Percentiles rank a stretch among this genome's conserved stretches.
phyloP scores from a whole-genome alignment of 2,888 invertebrate genomes.

The Mimas tiliae region DNA sequence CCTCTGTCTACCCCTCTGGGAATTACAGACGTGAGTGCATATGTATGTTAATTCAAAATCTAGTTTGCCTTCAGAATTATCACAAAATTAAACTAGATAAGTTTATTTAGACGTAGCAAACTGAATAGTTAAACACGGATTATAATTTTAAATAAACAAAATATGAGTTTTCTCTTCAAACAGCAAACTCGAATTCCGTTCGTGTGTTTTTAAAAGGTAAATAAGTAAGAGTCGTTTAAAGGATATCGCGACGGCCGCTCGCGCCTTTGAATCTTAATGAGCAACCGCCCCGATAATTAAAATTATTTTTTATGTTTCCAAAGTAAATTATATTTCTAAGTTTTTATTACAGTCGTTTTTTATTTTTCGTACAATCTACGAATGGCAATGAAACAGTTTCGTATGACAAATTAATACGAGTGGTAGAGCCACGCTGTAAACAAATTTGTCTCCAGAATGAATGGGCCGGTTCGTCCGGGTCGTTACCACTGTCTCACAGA shows the following conservation, averaged over 20 bases:
- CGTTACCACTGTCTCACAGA: no score
- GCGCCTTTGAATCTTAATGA: slow-evolving; percentile 65
- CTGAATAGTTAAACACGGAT: background rate
- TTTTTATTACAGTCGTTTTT: slow-evolving; percentile 16
- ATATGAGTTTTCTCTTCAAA: slow-evolving; percentile 9
- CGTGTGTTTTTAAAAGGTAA: slow-evolving; percentile 16
- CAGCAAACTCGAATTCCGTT: background rate
- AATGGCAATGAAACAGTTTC: no score
- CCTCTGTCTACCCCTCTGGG: no score
- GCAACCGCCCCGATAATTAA: slow-evolving; percentile 58
- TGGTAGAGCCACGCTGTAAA: no score
- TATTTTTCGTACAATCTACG: background rate
- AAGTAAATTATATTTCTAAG: slow-evolving; percentile 32
- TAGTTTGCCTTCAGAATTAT: background rate
- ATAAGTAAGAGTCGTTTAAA: slow-evolving; percentile 39
- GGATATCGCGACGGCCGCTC: slow-evolving; percentile 48
- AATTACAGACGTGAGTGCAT: no score
- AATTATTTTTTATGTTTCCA: slow-evolving; percentile 47
- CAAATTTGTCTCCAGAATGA: no score
- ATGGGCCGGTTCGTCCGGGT: no score
- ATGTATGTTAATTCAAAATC: no score
- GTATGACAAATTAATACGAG: no score
- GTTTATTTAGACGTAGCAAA: background rate
- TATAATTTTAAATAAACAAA: slow-evolving; percentile 16
- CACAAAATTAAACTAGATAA: background rate